Conservation (phyloP, 2,113 vertebrate species). For the Spea multiplicata region DNA sequence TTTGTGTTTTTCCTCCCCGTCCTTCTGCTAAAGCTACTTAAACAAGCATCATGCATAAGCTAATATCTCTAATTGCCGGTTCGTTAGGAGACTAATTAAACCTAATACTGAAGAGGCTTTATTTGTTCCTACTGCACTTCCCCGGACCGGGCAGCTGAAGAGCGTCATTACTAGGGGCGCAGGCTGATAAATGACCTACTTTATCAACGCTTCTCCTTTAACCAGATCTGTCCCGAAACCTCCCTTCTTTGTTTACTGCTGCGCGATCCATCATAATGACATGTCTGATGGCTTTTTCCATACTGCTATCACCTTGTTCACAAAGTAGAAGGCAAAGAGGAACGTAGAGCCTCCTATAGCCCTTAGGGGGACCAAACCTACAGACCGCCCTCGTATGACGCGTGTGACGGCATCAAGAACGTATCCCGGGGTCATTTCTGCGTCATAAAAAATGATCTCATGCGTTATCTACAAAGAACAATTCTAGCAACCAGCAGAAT, state of each 20-base stretch:
- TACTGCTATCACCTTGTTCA: slow-evolving; percentile 46
- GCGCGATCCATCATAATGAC: slow-evolving; percentile 57
- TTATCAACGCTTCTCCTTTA: slow-evolving; percentile 43
- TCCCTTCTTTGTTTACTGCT: slow-evolving; percentile 41
- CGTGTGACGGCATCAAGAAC: no score
- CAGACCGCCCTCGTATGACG: background rate
- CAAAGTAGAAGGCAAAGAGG: slow-evolving; percentile 28
- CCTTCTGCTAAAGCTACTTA: slow-evolving; percentile 9
- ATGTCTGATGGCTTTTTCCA: no score
- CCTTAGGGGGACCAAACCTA: slow-evolving; percentile 24
- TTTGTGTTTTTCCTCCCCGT: background rate
- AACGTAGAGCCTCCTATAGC: slow-evolving; percentile 44
- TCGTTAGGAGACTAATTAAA: slow-evolving; percentile 48
- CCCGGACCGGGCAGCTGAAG: background rate
- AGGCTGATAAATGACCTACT: no score
- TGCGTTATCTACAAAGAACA: no score
- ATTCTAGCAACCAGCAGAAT: no score
- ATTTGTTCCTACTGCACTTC: slow-evolving; percentile 5
- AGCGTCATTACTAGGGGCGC: slow-evolving; percentile 31
- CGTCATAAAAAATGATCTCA: no score
- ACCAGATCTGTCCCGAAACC: slow-evolving; percentile 39
- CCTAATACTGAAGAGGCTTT: slow-evolving; percentile 15
- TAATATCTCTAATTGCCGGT: slow-evolving; percentile 38
- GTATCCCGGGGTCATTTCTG: no score
- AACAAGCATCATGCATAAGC: slow-evolving; percentile 39